Conservation (phyloP, 2,888 invertebrate species). For the Junonia oenone region DNA sequence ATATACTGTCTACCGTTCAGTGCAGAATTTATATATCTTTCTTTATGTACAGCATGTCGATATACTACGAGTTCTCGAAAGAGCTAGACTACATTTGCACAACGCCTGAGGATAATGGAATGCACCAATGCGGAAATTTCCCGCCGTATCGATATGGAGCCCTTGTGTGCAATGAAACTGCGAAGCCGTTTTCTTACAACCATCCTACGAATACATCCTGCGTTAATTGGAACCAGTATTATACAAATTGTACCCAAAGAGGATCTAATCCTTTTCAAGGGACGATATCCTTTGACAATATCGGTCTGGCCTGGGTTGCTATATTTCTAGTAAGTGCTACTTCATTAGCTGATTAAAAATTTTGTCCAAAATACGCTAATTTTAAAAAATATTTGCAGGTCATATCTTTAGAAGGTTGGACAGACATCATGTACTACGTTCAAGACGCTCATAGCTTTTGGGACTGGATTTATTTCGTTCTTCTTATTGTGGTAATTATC, state of each 20-base stretch:
- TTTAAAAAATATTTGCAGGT: conserved; percentile 84
- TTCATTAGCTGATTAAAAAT: neutral
- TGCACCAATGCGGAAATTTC: conserved; percentile 93
- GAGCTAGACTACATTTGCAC: conserved; percentile 99
- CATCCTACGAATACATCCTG: conserved; percentile 87
- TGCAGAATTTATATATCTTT: conserved; percentile 5
- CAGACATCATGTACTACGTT: conserved; percentile 99
- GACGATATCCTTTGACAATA: conserved; percentile 99
- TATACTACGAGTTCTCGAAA: conserved; percentile 92
- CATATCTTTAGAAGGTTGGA: conserved; percentile 99
- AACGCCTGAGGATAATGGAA: conserved; percentile 93
- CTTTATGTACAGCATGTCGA: conserved; percentile 80
- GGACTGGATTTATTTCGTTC: conserved; percentile 99
- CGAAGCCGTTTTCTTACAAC: conserved; percentile 80
- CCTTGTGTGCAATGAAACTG: conserved; percentile 87
- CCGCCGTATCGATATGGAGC: conserved; percentile 88
- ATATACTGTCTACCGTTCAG: neutral
- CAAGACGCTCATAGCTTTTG: conserved; percentile 99
- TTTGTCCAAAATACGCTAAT: neutral
- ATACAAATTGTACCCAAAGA: conserved; percentile 94
- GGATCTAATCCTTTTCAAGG: conserved; percentile 99
- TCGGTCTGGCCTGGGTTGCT: conserved; percentile 99
- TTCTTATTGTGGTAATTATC: conserved; percentile 94
- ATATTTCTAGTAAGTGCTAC: conserved; percentile 94
- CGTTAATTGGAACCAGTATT: conserved; percentile 99